Evolutionary conservation across 2,888 invertebrate genomes (phyloP).

Genomic region (Lepidochitona cinerea): DNA sequence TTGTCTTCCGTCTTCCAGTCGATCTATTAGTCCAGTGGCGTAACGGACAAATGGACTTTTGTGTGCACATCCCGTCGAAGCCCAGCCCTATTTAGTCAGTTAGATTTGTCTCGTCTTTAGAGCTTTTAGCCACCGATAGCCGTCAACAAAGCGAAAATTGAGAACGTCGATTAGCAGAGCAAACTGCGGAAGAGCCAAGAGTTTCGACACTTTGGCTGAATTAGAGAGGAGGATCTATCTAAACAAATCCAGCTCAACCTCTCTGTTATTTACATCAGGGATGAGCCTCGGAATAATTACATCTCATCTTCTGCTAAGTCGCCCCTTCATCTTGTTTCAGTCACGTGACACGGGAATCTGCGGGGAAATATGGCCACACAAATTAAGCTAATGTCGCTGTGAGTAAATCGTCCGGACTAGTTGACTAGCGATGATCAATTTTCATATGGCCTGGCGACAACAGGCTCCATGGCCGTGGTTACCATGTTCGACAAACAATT

Average conservation of each 20-base stretch:
- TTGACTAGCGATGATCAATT: background rate
- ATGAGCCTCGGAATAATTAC: background rate
- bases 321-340: background rate
- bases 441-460: background rate
- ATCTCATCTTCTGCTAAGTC: background rate
- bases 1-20: background rate
- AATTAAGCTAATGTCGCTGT: conserved; percentile 3
- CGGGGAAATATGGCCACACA: conserved; percentile 3
- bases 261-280: background rate
- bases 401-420: background rate
- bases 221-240: conserved; percentile 1
- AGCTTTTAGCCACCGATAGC: background rate
- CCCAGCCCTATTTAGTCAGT: too few relatives aligned
- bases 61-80: background rate
- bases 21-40: background rate
- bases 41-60: background rate
- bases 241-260: background rate
- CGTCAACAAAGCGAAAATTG: background rate
- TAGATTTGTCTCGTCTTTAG: background rate
- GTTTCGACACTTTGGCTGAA: conserved; percentile 6
- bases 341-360: conserved; percentile 3
- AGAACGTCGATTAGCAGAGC: conserved; percentile 3
- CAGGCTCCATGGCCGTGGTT: background rate
- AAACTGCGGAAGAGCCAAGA: conserved; percentile 2
- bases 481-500: conserved; percentile 8